These are phyloP conservation scores for Spermophilus dauricus DNA, from an alignment of 2,113 vertebrate genomes.

Conservation along the genomic window DNA sequence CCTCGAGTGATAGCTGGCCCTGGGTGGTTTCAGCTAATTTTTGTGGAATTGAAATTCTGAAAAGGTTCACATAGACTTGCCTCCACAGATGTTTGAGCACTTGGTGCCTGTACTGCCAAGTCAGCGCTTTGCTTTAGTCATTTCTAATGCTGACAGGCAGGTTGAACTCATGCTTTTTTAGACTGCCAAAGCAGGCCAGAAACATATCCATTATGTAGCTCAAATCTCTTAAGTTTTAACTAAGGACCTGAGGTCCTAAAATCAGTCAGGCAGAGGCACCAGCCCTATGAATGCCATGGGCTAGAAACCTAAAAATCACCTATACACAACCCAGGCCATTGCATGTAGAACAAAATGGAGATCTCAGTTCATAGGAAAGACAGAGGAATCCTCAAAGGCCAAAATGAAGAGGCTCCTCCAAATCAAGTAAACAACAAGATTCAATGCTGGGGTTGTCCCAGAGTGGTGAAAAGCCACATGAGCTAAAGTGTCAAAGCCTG, in stretches of 20 bases:
- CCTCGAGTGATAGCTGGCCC: not conserved
- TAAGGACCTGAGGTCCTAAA: slow-evolving; percentile 23
- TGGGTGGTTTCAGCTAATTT: not conserved
- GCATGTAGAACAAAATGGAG: not conserved
- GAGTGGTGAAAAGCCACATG: not conserved
- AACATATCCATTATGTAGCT: slow-evolving; percentile 24
- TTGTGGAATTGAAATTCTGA: not conserved
- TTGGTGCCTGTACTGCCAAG: not conserved
- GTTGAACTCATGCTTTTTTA: slow-evolving; percentile 50
- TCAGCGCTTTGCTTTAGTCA: slow-evolving; percentile 21
- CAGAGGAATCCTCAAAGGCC: not conserved
- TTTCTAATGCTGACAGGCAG: slow-evolving; percentile 41
- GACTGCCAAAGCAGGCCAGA: slow-evolving; percentile 57
- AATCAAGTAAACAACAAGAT: not conserved
- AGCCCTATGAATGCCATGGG: not conserved
- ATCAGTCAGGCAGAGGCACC: not conserved
- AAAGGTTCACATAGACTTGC: not conserved
- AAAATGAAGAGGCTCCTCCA: not conserved
- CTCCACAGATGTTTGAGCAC: not conserved
- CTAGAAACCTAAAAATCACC: not conserved
- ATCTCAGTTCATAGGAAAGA: not conserved
- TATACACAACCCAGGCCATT: not conserved
- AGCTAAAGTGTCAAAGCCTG: not conserved
- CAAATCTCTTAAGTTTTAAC: not conserved
- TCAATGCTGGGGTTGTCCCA: not conserved